Evolutionary conservation across 2,797 vertebrate species (phyloP), one percentile per base, ranked within the genome.

Genomic region (Pipistrellus nathusii): DNA sequence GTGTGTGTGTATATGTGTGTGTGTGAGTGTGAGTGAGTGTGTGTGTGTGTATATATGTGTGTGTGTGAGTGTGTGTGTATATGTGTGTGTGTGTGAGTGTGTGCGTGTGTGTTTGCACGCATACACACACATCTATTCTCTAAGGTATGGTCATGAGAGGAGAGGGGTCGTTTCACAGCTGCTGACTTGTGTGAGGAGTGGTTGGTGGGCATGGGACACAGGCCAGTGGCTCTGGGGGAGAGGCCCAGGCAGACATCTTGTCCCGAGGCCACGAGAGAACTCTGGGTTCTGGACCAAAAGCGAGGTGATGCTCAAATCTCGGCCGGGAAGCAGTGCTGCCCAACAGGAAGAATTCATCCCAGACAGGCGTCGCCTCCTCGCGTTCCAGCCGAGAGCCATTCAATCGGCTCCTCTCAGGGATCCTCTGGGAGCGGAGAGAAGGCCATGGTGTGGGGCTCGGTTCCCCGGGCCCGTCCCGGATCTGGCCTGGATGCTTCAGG

Each of bases 101-200:
- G n/a, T n/a, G n/a, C n/a, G n/a, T n/a, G 44, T 44, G 44, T 44
- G 44, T 44, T 0, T 11, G 12, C 8, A 1, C 12, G 8, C 48
- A 0, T 51, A 0, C 8, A 35, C 8, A 7, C 41, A 30, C n/a
- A 10, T 41, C 17, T 35, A 2, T 27, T 62, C 57, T 64, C 53
- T 82, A 30, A 66, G 7, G 21, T 66, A 41, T 32, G 20, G 27
- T 35, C 66, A 48, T 7, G 21, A 71, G 82, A 84, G 73, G 21
- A 77, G 20, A 41, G 69, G 32, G 30, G 30, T n/a, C 72, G 0
- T 10, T 73, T 11, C 13, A 7, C 51, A 27, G 13, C 48, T 75
- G 84, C 10, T 69, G 8, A 32, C 8, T 46, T 66, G 12, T 27
- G 12, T 46, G n/a, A 69, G 55, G 41, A 41, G n/a, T 21, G 46